phyloP scores from a whole-genome alignment of 2,888 invertebrate species.

The Ditula angustiorana region DNA sequence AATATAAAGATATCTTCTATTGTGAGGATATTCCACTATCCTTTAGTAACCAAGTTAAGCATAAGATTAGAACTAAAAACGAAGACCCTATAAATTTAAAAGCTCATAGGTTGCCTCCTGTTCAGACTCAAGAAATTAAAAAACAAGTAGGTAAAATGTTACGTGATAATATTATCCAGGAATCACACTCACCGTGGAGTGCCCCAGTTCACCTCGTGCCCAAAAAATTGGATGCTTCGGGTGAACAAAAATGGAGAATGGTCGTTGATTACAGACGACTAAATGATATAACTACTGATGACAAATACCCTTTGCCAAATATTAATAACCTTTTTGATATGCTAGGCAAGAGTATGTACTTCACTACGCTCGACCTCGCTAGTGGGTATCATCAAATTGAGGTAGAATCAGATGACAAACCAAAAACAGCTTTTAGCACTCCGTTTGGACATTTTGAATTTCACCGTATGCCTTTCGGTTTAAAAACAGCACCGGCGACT shows the following conservation, averaged over 20 bases:
- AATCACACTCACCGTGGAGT: conserved; percentile 55
- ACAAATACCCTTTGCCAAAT: conserved; percentile 48
- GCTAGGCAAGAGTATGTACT: conserved; percentile 47
- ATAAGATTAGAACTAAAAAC: conserved; percentile 40
- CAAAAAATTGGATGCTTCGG: conserved; percentile 46
- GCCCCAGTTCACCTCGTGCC: conserved; percentile 46
- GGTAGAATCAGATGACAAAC: conserved; percentile 40
- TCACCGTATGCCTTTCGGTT: conserved; percentile 43
- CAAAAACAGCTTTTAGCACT: conserved; percentile 35
- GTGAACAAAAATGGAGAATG: conserved; percentile 46
- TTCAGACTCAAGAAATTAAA: conserved; percentile 50
- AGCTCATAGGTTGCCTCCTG: conserved; percentile 48
- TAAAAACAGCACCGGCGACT: conserved; percentile 42
- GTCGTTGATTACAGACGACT: conserved; percentile 47
- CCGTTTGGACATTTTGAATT: conserved; percentile 44
- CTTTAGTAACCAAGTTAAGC: conserved; percentile 17
- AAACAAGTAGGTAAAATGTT: conserved; percentile 52
- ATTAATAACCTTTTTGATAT: conserved; percentile 44
- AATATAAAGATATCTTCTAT: conserved; percentile 26
- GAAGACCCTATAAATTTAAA: conserved; percentile 50
- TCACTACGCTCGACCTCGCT: conserved; percentile 43
- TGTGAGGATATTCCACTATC: conserved; percentile 17
- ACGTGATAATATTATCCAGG: conserved; percentile 53
- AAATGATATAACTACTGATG: conserved; percentile 46
- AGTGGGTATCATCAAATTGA: conserved; percentile 48